Evolutionary conservation across 2,888 invertebrate genomes (phyloP).

Genomic region (Alsophila aescularia): DNA sequence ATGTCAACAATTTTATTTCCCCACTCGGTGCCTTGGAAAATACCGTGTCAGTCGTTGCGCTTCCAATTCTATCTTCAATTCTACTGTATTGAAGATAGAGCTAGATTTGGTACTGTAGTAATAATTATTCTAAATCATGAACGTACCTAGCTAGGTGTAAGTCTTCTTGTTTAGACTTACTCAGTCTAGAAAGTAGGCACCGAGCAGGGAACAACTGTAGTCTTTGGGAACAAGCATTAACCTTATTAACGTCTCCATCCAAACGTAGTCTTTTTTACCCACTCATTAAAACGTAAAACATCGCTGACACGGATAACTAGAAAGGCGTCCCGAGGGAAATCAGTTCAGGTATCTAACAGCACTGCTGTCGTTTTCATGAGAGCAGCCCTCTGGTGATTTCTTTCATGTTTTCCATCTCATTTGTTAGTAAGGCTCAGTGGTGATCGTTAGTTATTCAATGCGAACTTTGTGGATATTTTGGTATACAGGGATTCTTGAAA

Average conservation of each 20-base stretch:
- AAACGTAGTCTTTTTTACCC: conserved; percentile 11
- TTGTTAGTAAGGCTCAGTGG: not conserved
- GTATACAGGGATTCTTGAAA: too few species aligned
- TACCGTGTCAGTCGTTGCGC: too few species aligned
- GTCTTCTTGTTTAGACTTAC: too few species aligned
- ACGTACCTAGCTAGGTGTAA: too few species aligned
- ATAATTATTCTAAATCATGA: too few species aligned
- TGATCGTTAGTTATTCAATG: too few species aligned
- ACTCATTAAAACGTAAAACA: conserved; percentile 22
- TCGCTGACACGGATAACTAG: conserved; percentile 17
- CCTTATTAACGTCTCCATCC: not conserved
- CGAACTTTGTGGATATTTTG: too few species aligned
- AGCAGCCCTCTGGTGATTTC: conserved; percentile 4
- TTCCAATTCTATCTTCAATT: too few species aligned
- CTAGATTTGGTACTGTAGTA: too few species aligned
- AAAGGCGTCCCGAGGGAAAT: conserved; percentile 19
- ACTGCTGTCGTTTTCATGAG: conserved; percentile 12
- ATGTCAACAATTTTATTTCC: too few species aligned
- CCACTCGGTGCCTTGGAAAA: too few species aligned
- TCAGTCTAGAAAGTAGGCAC: not conserved
- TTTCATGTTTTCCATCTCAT: conserved; percentile 15
- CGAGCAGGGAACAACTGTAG: conserved; percentile 2
- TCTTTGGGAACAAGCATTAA: conserved; percentile 2
- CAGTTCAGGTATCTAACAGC: conserved; percentile 7
- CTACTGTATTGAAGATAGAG: too few species aligned